phyloP scores from a whole-genome alignment of 2,888 invertebrate genomes.

The Ariolimax columbianus region DNA sequence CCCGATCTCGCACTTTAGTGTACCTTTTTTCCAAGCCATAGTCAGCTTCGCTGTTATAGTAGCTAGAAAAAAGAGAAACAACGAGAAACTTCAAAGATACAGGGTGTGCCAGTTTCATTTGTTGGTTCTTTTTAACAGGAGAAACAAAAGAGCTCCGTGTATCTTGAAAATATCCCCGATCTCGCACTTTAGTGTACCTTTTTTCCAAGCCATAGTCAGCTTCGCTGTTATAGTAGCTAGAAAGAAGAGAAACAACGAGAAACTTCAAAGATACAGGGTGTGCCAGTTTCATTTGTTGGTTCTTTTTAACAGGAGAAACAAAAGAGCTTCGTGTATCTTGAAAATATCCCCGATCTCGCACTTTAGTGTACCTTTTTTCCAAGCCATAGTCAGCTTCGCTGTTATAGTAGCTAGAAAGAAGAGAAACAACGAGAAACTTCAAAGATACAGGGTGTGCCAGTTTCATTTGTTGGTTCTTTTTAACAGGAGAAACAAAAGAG shows the following conservation, averaged over 20 bases:
- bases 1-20: constrained; percentile 60
- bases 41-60: constrained; percentile 50
- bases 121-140: constrained; percentile 45
- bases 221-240: constrained; percentile 54
- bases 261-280: neutral
- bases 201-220: constrained; percentile 60
- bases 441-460: neutral
- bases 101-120: constrained; percentile 10
- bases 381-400: constrained; percentile 56
- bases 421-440: too few species aligned
- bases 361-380: constrained; percentile 62
- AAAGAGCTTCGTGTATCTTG: constrained; percentile 49
- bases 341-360: constrained; percentile 57
- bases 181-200: constrained; percentile 62
- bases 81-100: too few species aligned
- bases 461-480: constrained; percentile 41
- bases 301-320: constrained; percentile 48
- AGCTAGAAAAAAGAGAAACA: constrained; percentile 48
- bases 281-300: constrained; percentile 24
- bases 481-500: constrained; percentile 47
- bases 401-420: constrained; percentile 54
- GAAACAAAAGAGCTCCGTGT: constrained; percentile 46
- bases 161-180: constrained; percentile 51
- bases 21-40: constrained; percentile 63
- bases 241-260: too few species aligned